phyloP scores from a whole-genome alignment of 1,140 invertebrate genomes.

The Drosophila bifasciata region DNA sequence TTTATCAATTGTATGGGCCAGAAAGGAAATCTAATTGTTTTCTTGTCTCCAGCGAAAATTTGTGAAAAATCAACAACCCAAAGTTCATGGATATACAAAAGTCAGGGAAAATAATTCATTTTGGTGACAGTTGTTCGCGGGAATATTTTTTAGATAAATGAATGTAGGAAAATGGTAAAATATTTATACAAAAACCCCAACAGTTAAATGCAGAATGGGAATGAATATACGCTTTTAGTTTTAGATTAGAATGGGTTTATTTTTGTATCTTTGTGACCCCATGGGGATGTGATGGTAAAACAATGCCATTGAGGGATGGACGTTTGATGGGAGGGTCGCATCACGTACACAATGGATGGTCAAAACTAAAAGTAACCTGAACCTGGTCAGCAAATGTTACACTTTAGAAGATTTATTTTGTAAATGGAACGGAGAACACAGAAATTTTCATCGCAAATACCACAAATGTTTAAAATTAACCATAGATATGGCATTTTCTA shows the following conservation, averaged over 20 bases:
- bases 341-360: conserved; percentile 48
- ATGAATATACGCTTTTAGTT: conserved; percentile 22
- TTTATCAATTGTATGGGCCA: conserved; percentile 36
- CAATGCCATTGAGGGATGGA: conserved; percentile 55
- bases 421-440: not conserved
- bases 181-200: conserved; percentile 40
- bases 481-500: too few relatives aligned
- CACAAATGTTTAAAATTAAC: conserved; percentile 2
- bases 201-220: conserved; percentile 8
- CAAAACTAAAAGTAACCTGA: conserved; percentile 34
- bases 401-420: conserved; percentile 41
- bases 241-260: not conserved
- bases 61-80: conserved; percentile 30
- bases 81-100: conserved; percentile 13
- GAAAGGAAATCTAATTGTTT: conserved; percentile 11
- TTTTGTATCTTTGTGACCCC: not conserved
- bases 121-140: not conserved
- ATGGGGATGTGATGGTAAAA: not conserved
- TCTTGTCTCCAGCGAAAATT: conserved; percentile 11
- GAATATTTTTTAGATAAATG: conserved; percentile 34
- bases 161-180: conserved; percentile 34
- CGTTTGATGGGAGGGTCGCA: conserved; percentile 54
- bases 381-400: conserved; percentile 46
- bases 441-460: too few relatives aligned
- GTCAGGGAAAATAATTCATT: conserved; percentile 35